Percentiles rank a stretch among this genome's conserved stretches.
phyloP scores from a whole-genome alignment of 92 coral and sea anemone species.

The Bergia puertoricense region DNA sequence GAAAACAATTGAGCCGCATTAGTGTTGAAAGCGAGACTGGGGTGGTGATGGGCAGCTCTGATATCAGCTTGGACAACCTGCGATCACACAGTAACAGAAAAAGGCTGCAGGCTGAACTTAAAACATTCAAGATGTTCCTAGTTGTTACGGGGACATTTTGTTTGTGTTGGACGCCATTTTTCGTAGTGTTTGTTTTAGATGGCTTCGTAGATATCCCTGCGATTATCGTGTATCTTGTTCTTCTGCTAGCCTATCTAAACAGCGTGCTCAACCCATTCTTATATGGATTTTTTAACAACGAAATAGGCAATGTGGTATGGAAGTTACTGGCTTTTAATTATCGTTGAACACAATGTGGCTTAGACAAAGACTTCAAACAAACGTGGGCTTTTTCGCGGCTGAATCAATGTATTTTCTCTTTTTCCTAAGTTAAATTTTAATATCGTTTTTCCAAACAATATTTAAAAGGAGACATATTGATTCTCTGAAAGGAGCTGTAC shows the following conservation, averaged over 20 bases:
- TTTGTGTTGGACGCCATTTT: conserved; percentile 32
- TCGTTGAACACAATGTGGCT: not conserved
- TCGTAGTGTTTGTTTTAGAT: conserved; percentile 17
- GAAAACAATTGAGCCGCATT: conserved; percentile 11
- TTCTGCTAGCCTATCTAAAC: conserved; percentile 12
- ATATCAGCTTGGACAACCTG: not conserved
- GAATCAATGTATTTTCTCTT: too few species aligned
- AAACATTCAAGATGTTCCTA: conserved; percentile 23
- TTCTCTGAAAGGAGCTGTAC: too few species aligned
- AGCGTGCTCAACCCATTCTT: conserved; percentile 18
- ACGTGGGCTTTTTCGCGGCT: too few species aligned
- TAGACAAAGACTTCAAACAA: too few species aligned
- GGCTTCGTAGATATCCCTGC: conserved; percentile 6
- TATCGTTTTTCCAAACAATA: too few species aligned
- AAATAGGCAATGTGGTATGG: not conserved
- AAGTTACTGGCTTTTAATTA: not conserved
- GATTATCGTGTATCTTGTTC: not conserved
- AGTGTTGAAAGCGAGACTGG: conserved; percentile 6
- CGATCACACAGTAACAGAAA: not conserved
- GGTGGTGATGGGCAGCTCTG: not conserved
- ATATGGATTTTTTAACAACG: conserved; percentile 18
- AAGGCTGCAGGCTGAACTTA: conserved; percentile 8
- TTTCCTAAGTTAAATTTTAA: too few species aligned
- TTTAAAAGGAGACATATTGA: too few species aligned
- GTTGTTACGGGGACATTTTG: conserved; percentile 31